phyloP scores from a whole-genome alignment of 2,797 vertebrate genomes.

The Philypnodon macrostomus region DNA sequence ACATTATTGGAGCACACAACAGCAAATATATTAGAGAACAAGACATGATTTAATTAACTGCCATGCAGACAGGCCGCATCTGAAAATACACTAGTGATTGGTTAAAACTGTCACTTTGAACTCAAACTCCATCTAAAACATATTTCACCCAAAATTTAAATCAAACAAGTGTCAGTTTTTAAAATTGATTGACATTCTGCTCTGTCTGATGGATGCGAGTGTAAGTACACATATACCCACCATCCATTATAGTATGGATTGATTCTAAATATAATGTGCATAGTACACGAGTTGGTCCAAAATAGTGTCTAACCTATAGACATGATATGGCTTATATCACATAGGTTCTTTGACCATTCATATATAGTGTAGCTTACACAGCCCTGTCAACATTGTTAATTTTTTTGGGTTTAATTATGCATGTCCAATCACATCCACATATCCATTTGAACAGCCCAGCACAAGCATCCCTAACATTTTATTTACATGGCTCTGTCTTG shows the following conservation, averaged over 20 bases:
- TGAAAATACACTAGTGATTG: conserved; percentile 3
- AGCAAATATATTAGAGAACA: conserved; percentile 43
- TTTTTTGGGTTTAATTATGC: too few relatives aligned
- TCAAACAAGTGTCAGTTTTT: too few relatives aligned
- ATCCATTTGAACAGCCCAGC: too few relatives aligned
- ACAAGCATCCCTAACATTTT: conserved; percentile 23
- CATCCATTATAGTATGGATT: background rate
- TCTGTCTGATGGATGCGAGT: background rate
- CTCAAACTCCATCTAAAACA: background rate
- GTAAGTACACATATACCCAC: background rate
- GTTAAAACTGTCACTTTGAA: background rate
- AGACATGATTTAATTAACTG: conserved; percentile 53
- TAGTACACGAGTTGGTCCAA: too few relatives aligned
- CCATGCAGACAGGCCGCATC: conserved; percentile 20
- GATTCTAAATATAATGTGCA: too few relatives aligned
- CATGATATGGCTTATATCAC: too few relatives aligned
- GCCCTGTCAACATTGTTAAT: too few relatives aligned
- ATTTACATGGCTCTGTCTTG: conserved; percentile 9
- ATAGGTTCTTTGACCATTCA: too few relatives aligned
- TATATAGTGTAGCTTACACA: too few relatives aligned
- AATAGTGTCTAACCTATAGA: too few relatives aligned
- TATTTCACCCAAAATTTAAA: too few relatives aligned
- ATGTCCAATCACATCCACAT: too few relatives aligned
- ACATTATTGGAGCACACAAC: conserved; percentile 37
- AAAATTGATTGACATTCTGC: background rate